These are phyloP conservation scores for Nesoenas mayeri DNA, from an alignment of 2,113 vertebrate genomes.

Conservation along the genomic window DNA sequence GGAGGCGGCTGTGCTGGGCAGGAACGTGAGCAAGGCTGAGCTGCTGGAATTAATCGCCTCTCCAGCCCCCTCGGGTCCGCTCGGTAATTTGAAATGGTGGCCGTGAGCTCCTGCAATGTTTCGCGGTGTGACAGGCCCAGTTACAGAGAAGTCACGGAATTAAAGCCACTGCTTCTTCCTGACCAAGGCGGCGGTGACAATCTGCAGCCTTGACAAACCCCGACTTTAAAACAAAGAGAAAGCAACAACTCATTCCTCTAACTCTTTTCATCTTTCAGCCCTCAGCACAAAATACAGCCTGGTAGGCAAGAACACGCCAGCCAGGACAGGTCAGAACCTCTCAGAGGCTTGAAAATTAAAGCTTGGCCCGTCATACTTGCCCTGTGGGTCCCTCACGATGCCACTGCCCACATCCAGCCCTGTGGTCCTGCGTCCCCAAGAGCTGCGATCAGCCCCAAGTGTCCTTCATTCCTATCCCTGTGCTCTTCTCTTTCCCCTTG, in stretches of 20 bases:
- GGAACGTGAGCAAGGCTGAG: background rate
- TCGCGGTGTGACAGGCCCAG: background rate
- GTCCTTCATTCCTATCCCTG: background rate
- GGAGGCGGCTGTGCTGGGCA: background rate
- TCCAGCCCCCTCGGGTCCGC: background rate
- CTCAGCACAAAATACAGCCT: background rate
- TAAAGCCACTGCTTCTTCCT: background rate
- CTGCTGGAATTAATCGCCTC: background rate
- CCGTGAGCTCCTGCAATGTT: background rate
- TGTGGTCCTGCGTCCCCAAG: background rate
- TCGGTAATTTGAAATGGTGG: background rate
- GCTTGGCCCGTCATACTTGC: background rate
- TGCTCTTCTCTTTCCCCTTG: background rate
- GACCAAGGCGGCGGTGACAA: background rate
- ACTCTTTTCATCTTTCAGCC: background rate
- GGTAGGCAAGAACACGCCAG: background rate
- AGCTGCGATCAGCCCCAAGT: background rate
- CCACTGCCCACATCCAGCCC: background rate
- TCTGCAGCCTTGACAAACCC: background rate
- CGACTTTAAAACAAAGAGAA: constrained; percentile 28
- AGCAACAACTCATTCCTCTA: background rate
- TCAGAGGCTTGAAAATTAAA: background rate
- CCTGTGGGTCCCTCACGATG: fast-evolving
- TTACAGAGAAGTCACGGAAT: background rate
- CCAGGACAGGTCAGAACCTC: background rate